Evolutionary conservation across 23 tunicate species (phyloP).

Genomic region (Halocynthia roretzi): DNA sequence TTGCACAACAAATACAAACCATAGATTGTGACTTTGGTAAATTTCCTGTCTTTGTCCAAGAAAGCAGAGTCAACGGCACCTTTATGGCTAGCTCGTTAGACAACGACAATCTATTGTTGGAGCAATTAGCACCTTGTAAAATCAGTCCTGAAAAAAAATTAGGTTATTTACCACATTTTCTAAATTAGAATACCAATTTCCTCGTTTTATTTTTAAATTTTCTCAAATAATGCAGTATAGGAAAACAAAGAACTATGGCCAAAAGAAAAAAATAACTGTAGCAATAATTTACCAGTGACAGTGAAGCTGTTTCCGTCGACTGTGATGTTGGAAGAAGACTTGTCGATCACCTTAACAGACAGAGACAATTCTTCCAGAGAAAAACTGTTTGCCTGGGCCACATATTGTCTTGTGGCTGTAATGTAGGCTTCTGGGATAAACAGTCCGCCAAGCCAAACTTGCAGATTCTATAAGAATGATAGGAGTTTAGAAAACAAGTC

Average conservation of each 20-base stretch:
- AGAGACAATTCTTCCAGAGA: constrained; percentile 88
- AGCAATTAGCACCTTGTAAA: constrained; percentile 85
- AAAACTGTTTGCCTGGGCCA: constrained; percentile 71
- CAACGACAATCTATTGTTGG: constrained; percentile 52
- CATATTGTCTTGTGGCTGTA: constrained; percentile 92
- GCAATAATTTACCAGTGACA: constrained; percentile 42
- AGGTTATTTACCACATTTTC: too few species aligned
- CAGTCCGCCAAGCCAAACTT: constrained; percentile 94
- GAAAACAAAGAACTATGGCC: background rate
- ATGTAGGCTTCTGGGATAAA: constrained; percentile 97
- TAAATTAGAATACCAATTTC: too few species aligned
- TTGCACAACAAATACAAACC: too few species aligned
- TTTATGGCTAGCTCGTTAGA: constrained; percentile 63
- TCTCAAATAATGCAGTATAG: background rate
- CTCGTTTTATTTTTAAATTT: too few species aligned
- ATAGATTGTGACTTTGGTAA: background rate
- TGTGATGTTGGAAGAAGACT: background rate
- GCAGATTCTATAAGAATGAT: constrained; percentile 31
- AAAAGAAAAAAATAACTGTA: background rate
- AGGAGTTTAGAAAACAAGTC: background rate
- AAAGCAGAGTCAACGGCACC: constrained; percentile 63
- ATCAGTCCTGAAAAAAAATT: constrained; percentile 49
- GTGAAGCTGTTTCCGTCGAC: constrained; percentile 84
- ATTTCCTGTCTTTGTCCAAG: constrained; percentile 44
- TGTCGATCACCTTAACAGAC: constrained; percentile 47